Conservation (phyloP, 2,888 invertebrate species). For the Melangyna quadrimaculata region DNA sequence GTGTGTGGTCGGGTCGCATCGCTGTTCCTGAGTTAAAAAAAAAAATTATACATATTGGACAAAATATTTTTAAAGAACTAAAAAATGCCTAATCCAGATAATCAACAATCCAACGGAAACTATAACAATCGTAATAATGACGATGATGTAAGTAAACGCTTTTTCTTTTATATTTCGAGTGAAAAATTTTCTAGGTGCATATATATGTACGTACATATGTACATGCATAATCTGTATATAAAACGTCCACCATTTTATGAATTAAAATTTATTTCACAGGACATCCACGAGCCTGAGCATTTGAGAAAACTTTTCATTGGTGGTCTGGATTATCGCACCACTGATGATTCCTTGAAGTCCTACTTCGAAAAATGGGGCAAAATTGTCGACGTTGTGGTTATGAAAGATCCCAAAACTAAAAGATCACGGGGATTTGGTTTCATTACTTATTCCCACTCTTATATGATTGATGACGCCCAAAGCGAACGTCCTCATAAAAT, state of each 20-base stretch:
- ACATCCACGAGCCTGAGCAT: constrained; percentile 84
- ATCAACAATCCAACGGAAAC: constrained; percentile 76
- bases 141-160: constrained; percentile 78
- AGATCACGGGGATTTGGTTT: constrained; percentile 98
- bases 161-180: no score
- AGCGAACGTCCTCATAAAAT: constrained; percentile 93
- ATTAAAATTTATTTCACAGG: constrained; percentile 70
- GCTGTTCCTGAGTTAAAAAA: neutral
- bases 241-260: constrained; percentile 74
- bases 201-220: no score
- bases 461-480: constrained; percentile 99
- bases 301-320: constrained; percentile 96
- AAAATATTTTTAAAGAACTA: neutral
- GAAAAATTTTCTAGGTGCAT: no score
- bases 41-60: neutral
- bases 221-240: neutral
- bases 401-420: constrained; percentile 97
- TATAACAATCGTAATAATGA: constrained; percentile 76
- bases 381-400: constrained; percentile 97
- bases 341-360: constrained; percentile 93
- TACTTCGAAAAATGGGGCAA: constrained; percentile 99
- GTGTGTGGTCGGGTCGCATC: neutral
- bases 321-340: constrained; percentile 95
- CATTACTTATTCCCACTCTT: constrained; percentile 95
- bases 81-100: constrained; percentile 75